Evolutionary conservation across 2,888 invertebrate species (phyloP), one percentile per base, ranked within the genome.

Genomic region (Augiades crinisus): DNA sequence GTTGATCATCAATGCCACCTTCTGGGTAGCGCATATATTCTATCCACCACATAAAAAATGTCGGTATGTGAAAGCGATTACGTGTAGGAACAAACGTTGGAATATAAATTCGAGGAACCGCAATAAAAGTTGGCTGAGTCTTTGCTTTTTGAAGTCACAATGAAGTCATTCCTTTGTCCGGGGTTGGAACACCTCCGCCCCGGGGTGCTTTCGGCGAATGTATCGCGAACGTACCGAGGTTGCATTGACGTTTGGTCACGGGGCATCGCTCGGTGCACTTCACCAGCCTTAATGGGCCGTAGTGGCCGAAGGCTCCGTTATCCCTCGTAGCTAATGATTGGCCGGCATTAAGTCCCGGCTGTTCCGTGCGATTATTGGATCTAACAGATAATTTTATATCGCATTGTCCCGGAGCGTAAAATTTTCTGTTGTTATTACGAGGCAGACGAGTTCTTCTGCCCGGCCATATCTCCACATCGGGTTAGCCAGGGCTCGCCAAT

Each of bases 371-470:
- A 89, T 89, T 88, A 89, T 88, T 89, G 89, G 89, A 86, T 88
- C 89, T 87, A 88, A 86, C 88, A 86, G 89, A 88, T 89, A 88
- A 89, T 89, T 89, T 88, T 86, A 88, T 85, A 86, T 87, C 81
- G 87, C 81, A 89, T 88, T 89, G 89, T 89, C 89, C 89, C 70
- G 86, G 84, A 89, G 89, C 88, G 88, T 85, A 87, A 88, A 83
- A 86, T 86, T 84, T 81, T 80, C 87, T 81, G 87, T 86, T 84
- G 87, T 86, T 86, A 88, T 84, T 84, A 81, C 81, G 75, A 79
- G 12, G 27, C 45, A 24, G 34, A 46, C 16, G 30, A 38, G 30
- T 13, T 34, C 3, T 14, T 40, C 40, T 24, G 14, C 16, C 22
- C 33, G 24, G 38, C 33, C 40, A 24, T 46, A 45, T 37, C 36